Conservation (phyloP, 2,113 vertebrate genomes). For the Hypomesus transpacificus region DNA sequence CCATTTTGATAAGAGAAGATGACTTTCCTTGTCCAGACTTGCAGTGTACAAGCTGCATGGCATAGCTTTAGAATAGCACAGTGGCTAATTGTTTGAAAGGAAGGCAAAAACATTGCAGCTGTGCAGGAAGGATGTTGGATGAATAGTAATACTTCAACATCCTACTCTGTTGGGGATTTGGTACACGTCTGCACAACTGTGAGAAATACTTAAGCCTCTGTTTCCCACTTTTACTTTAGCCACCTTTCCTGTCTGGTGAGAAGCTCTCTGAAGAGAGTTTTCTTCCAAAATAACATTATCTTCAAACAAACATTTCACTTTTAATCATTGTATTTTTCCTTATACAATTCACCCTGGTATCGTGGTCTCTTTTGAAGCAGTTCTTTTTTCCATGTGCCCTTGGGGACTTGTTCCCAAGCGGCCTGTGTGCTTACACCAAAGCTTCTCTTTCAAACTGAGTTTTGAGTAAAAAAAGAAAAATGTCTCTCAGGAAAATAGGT, state of each 20-base stretch:
- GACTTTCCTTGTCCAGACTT: too few species aligned
- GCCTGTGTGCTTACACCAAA: slow-evolving; percentile 74
- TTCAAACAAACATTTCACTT: slow-evolving; percentile 81
- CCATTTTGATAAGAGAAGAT: not conserved
- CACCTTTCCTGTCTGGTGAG: slow-evolving; percentile 49
- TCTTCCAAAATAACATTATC: slow-evolving; percentile 75
- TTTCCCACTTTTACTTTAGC: slow-evolving; percentile 55
- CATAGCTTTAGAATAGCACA: too few species aligned
- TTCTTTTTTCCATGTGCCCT: slow-evolving; percentile 65
- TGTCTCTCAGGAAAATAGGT: slow-evolving; percentile 69
- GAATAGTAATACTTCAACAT: slow-evolving; percentile 30
- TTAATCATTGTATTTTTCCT: slow-evolving; percentile 74
- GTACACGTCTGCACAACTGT: slow-evolving; percentile 60
- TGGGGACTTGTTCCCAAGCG: slow-evolving; percentile 69
- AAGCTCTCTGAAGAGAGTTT: slow-evolving; percentile 73
- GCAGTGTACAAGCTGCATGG: too few species aligned
- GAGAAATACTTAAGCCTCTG: slow-evolving; percentile 62
- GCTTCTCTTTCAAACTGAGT: slow-evolving; percentile 72
- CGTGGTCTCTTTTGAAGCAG: slow-evolving; percentile 71
- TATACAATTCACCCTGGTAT: slow-evolving; percentile 65
- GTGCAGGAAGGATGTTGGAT: not conserved
- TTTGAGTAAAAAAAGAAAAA: slow-evolving; percentile 64
- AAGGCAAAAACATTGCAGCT: too few species aligned
- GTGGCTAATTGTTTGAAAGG: too few species aligned
- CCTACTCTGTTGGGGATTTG: slow-evolving; percentile 41